These are phyloP conservation scores for Conopomorpha cramerella DNA, from an alignment of 1,140 invertebrate genomes.

Conservation along the genomic window DNA sequence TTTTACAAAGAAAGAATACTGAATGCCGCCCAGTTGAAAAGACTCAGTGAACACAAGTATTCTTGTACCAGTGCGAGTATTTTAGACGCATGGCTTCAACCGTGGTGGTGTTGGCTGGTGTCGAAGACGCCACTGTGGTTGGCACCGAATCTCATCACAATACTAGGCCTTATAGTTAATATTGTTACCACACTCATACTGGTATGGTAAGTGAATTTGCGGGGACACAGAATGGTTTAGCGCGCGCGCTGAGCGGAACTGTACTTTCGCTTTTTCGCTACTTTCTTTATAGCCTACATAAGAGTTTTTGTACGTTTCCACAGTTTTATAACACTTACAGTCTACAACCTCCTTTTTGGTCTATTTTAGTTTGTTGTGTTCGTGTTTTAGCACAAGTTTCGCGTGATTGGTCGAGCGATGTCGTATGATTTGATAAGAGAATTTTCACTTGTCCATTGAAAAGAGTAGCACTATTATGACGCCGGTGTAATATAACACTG, in stretches of 20 bases:
- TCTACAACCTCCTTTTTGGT: too few species aligned
- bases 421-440: too few species aligned
- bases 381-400: too few species aligned
- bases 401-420: too few species aligned
- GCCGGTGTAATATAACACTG: too few species aligned
- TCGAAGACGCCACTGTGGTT: conserved; percentile 90
- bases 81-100: conserved; percentile 87
- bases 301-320: too few species aligned
- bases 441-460: too few species aligned
- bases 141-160: conserved; percentile 97
- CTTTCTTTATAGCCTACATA: neutral
- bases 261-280: conserved; percentile 34
- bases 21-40: conserved; percentile 61
- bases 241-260: conserved; percentile 23
- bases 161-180: conserved; percentile 91
- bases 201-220: conserved; percentile 80
- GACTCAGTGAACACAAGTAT: conserved; percentile 94
- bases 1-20: conserved; percentile 57
- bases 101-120: conserved; percentile 97
- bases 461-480: too few species aligned
- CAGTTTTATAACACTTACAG: too few species aligned
- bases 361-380: too few species aligned
- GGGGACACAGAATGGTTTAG: too few species aligned
- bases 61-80: conserved; percentile 84
- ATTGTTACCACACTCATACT: conserved; percentile 91